phyloP scores from a whole-genome alignment of 2,797 vertebrate species.

The Chelon auratus region DNA sequence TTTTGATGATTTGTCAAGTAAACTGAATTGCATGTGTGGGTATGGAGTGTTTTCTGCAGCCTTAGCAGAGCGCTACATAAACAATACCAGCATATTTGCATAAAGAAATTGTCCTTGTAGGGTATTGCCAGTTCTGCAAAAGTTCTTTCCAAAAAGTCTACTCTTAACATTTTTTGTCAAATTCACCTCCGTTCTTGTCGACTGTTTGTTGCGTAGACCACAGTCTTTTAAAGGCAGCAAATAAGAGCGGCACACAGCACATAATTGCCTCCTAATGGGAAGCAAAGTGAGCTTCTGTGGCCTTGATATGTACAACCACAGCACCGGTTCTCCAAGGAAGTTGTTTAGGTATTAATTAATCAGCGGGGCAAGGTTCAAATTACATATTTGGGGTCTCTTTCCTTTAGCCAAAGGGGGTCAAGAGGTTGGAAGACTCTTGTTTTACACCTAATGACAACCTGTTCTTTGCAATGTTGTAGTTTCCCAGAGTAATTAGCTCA shows the following conservation, averaged over 20 bases:
- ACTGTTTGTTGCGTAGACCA: conserved; percentile 9
- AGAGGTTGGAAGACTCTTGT: neutral
- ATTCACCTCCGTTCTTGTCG: conserved; percentile 4
- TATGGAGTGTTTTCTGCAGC: neutral
- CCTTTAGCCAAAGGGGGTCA: neutral
- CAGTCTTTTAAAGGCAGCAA: conserved; percentile 7
- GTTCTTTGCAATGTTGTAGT: neutral
- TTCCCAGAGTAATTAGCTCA: neutral
- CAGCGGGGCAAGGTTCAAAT: neutral
- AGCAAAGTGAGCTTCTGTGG: conserved; percentile 5
- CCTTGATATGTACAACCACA: conserved; percentile 10
- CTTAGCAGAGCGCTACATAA: neutral
- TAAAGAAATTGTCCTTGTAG: neutral
- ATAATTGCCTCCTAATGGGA: conserved; percentile 25
- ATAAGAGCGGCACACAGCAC: conserved; percentile 2
- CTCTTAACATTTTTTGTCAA: conserved; percentile 6
- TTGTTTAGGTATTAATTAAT: conserved; percentile 5
- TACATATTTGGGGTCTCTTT: neutral
- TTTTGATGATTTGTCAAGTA: neutral
- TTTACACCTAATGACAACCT: neutral
- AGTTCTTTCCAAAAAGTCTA: neutral
- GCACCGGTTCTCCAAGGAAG: neutral
- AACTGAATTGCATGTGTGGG: neutral
- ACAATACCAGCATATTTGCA: conserved; percentile 10
- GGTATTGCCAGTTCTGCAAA: neutral